These are phyloP conservation scores for Hippopotamus amphibius DNA, from an alignment of 2,113 vertebrate species.

Conservation along the genomic window DNA sequence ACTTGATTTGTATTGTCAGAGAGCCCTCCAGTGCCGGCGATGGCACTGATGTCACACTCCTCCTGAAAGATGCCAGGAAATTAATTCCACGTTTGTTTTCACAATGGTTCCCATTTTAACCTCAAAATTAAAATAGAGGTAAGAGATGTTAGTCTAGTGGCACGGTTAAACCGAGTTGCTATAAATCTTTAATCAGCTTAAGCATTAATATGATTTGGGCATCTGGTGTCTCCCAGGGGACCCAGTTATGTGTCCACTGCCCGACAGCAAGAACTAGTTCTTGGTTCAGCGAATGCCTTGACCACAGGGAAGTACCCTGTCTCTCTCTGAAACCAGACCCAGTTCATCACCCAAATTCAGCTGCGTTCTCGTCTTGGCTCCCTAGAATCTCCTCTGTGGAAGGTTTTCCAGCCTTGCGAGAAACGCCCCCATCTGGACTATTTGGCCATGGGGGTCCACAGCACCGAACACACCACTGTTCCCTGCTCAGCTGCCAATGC, in stretches of 20 bases:
- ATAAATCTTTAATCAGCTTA: constrained; percentile 37
- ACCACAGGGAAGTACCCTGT: not conserved
- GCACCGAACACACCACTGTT: not conserved
- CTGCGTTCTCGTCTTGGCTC: not conserved
- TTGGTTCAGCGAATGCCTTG: not conserved
- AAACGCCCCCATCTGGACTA: not conserved
- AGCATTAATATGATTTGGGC: not conserved
- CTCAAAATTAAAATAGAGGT: constrained; percentile 58
- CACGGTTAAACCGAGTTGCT: constrained; percentile 26
- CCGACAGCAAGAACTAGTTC: not conserved
- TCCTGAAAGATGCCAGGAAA: constrained; percentile 2
- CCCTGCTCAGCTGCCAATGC: not conserved
- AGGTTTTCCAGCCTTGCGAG: not conserved
- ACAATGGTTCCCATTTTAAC: not conserved
- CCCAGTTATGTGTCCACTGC: not conserved
- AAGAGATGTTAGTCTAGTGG: not conserved
- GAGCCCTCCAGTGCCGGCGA: not conserved
- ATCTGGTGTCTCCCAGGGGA: constrained; percentile 3
- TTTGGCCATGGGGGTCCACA: not conserved
- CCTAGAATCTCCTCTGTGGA: not conserved
- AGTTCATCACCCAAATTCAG: not conserved
- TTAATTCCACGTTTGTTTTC: constrained; percentile 56
- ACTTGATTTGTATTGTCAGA: not conserved
- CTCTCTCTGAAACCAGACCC: not conserved
- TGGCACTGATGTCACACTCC: not conserved